Conservation (phyloP, 2,113 vertebrate species). For the Coregonus clupeaformis region DNA sequence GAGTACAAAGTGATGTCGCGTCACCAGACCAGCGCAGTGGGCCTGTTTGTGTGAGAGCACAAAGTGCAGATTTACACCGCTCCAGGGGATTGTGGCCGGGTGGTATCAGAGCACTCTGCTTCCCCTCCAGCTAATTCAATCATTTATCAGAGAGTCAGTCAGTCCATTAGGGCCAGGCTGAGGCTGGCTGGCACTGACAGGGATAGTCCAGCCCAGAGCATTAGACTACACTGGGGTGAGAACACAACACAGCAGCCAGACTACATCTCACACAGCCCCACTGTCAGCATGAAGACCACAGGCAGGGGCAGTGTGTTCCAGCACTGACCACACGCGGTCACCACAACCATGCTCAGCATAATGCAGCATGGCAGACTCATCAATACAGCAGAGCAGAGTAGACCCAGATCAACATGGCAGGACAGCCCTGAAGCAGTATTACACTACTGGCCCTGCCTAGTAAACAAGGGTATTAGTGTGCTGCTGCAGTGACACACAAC, state of each 20-base stretch:
- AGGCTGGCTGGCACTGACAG: conserved; percentile 47
- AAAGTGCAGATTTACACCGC: conserved; percentile 49
- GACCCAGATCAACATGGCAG: conserved; percentile 18
- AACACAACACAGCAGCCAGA: conserved; percentile 49
- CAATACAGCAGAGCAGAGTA: conserved; percentile 56
- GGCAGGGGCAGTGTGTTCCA: conserved; percentile 61
- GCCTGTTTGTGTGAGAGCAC: conserved; percentile 30
- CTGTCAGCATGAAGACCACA: conserved; percentile 64
- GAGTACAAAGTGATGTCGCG: not conserved
- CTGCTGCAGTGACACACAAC: not conserved
- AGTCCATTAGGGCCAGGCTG: conserved; percentile 67
- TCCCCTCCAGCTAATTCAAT: conserved; percentile 63
- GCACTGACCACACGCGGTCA: conserved; percentile 74
- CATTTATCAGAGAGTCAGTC: conserved; percentile 55
- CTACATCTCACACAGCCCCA: conserved; percentile 59
- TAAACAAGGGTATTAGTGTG: conserved; percentile 13
- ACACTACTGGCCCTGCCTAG: conserved; percentile 8
- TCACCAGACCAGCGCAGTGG: not conserved
- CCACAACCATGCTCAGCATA: conserved; percentile 68
- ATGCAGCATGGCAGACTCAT: conserved; percentile 71
- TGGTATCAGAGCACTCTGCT: conserved; percentile 58
- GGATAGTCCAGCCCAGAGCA: conserved; percentile 29
- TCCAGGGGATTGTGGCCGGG: conserved; percentile 54
- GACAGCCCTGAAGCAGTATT: conserved; percentile 17
- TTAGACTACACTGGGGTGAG: conserved; percentile 55